Evolutionary conservation across 2,888 invertebrate genomes (phyloP), one percentile per base, ranked within the genome.

Genomic region (Trichogramma dendrolimi): DNA sequence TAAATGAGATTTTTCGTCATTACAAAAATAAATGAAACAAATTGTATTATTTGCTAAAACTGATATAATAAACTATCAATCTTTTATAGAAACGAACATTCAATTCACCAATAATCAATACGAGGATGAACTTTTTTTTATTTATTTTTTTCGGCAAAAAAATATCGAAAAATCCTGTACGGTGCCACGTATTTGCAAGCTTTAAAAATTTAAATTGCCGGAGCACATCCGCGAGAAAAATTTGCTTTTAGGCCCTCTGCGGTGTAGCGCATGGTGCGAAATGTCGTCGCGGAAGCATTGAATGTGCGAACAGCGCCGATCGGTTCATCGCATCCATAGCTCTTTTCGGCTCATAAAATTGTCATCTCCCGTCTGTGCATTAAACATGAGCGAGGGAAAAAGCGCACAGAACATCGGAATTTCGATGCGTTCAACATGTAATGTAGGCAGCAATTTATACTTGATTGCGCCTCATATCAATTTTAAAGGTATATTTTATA

Each of bases 321-420:
- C 71, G 73, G 73, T 71, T 67, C 66, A 46, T 43, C 50, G 65
- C 64, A 63, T 68, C 64, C 67, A 27, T 27, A 27, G 27, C 27
- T 27, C 27, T 27, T 27, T 27, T 69, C 67, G 67, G 62, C 71
- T 73, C 72, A 69, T 74, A 73, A 76, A 74, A 75, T 74, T 72
- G 74, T 74, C 73, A 73, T 72, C 69, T 71, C 64, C 68, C 69
- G 74, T 27, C 27, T 27, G 27, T 75, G 73, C 74, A 76, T 76
- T 75, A 75, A 76, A 75, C 74, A 75, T 75, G 75, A 75, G 70
- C 63, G 52, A 41, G 50, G 41, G 40, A 6, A 14, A 48, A 48
- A 27, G 27, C 27, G 27, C 27, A 49, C 14, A n/a, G 53, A 41
- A 46, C n/a, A 46, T 46, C n/a, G 10, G 10, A 46, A 46, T 46